A percentile compares a stretch with the other conserved stretches of the same genome.
phyloP scores from a whole-genome alignment of 1,140 invertebrate species.

The Eriocheir sinensis region DNA sequence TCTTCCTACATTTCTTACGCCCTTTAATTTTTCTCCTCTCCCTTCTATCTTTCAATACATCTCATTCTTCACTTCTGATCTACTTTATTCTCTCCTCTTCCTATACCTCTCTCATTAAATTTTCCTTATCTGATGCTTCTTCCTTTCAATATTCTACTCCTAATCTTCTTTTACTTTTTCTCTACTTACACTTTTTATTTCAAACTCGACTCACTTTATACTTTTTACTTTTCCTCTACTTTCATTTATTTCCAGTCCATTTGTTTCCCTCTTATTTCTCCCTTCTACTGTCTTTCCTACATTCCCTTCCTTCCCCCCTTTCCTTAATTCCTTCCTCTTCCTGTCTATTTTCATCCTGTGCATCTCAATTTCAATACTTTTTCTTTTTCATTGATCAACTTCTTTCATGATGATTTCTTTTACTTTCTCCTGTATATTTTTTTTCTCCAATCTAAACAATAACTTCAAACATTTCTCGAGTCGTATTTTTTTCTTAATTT shows the following conservation, averaged over 20 bases:
- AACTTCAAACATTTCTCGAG: too few species aligned
- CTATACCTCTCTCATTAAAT: neutral
- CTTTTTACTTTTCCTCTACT: neutral
- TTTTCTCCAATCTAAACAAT: too few species aligned
- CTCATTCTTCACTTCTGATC: neutral
- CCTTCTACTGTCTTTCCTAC: neutral
- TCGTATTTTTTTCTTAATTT: too few species aligned
- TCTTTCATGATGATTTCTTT: too few species aligned
- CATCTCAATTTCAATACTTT: too few species aligned
- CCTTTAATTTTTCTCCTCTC: too few species aligned
- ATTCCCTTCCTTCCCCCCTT: conserved; percentile 19
- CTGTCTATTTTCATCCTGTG: too few species aligned
- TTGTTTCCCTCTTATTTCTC: neutral
- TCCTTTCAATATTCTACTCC: too few species aligned
- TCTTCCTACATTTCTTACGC: neutral
- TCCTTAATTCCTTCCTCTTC: neutral
- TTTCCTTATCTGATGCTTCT: too few species aligned
- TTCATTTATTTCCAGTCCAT: neutral
- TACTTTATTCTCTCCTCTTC: neutral
- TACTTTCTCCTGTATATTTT: too few species aligned
- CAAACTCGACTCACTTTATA: neutral
- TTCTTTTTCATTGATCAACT: too few species aligned
- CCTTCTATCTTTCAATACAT: neutral
- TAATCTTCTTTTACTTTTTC: too few species aligned
- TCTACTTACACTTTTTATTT: neutral